These are phyloP conservation scores for Drosophila pandora DNA, from an alignment of 1,140 invertebrate genomes.

Conservation along the genomic window DNA sequence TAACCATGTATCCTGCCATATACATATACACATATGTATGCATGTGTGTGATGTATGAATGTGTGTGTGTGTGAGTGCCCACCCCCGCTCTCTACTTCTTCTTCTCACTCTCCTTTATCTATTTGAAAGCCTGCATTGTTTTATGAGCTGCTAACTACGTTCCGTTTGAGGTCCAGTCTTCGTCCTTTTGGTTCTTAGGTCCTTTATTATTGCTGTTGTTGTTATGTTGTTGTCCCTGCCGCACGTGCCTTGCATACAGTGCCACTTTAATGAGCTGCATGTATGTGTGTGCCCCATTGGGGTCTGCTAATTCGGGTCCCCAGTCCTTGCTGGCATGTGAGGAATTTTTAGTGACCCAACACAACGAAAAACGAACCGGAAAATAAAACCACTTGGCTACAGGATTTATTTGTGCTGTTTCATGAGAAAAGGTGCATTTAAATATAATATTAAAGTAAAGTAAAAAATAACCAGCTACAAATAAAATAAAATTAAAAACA, in stretches of 20 bases:
- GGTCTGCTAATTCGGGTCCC: constrained; percentile 72
- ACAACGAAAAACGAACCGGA: constrained; percentile 16
- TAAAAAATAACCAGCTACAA: constrained; percentile 33
- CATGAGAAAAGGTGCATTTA: constrained; percentile 11
- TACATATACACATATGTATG: constrained; percentile 7
- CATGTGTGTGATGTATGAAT: background rate
- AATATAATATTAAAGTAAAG: constrained; percentile 48
- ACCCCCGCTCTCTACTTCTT: background rate
- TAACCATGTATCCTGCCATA: constrained; percentile 44
- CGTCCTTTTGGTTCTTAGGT: constrained; percentile 24
- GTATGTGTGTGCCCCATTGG: constrained; percentile 41
- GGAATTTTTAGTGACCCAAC: constrained; percentile 64
- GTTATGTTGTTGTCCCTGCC: constrained; percentile 32
- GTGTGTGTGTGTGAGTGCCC: background rate
- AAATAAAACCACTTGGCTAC: constrained; percentile 35
- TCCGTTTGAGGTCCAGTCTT: constrained; percentile 47
- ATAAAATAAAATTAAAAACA: constrained; percentile 21
- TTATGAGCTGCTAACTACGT: constrained; percentile 80
- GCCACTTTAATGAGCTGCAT: constrained; percentile 76
- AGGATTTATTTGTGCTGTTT: constrained; percentile 56
- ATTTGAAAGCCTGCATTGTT: constrained; percentile 55
- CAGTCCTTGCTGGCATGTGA: constrained; percentile 65
- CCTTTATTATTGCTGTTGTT: constrained; percentile 43
- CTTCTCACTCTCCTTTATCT: constrained; percentile 5
- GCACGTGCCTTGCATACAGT: constrained; percentile 77